Evolutionary conservation across 92 coral and sea anemone genomes (phyloP).

Genomic region (Chrysogorgia sp.): DNA sequence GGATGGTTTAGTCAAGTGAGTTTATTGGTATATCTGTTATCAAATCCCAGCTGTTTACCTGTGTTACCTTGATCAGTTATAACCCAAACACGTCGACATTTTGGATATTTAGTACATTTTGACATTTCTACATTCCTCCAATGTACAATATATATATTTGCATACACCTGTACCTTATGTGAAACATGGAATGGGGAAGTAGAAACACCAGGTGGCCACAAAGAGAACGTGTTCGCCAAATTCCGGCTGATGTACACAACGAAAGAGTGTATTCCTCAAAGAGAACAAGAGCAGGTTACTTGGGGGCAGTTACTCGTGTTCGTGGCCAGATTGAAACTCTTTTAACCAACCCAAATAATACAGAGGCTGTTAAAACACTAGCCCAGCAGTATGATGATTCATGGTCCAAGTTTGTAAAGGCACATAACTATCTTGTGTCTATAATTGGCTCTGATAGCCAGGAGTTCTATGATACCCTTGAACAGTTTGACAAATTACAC

Average conservation of each 20-base stretch:
- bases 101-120: neutral
- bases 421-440: slow-evolving; percentile 19
- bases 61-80: neutral
- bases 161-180: neutral
- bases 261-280: slow-evolving; percentile 23
- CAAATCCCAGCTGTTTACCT: neutral
- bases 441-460: neutral
- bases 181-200: neutral
- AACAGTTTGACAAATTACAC: slow-evolving; percentile 16
- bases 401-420: slow-evolving; percentile 23
- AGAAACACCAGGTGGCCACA: neutral
- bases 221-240: slow-evolving; percentile 1
- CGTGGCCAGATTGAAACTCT: slow-evolving; percentile 36
- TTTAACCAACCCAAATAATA: neutral
- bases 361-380: slow-evolving; percentile 12
- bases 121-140: neutral
- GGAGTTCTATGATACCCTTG: slow-evolving; percentile 2
- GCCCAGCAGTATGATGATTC: neutral
- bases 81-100: neutral
- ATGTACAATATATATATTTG: too few species aligned
- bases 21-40: neutral
- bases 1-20: neutral
- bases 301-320: slow-evolving; percentile 36
- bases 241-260: neutral
- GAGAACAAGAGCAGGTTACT: slow-evolving; percentile 23